Conservation (phyloP, 2,113 vertebrate species). For the Oreotrochilus melanogaster region DNA sequence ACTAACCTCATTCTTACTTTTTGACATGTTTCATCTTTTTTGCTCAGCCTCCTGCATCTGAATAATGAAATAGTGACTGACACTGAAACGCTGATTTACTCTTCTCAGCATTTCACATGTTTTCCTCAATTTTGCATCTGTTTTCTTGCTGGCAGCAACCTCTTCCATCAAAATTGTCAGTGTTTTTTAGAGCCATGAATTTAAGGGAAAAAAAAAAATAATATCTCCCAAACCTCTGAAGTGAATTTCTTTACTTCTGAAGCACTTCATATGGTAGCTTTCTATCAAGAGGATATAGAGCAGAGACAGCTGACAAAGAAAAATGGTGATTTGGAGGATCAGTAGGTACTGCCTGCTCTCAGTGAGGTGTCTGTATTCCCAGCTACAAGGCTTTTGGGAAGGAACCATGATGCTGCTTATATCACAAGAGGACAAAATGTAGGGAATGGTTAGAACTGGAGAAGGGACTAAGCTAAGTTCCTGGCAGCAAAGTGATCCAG, state of each 20-base stretch:
- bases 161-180: conserved; percentile 66
- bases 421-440: background rate
- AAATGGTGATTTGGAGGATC: conserved; percentile 48
- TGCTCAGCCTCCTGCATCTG: conserved; percentile 57
- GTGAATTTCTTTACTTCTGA: conserved; percentile 40
- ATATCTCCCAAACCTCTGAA: conserved; percentile 18
- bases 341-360: background rate
- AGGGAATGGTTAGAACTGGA: background rate
- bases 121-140: conserved; percentile 70
- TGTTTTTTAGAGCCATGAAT: conserved; percentile 17
- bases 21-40: conserved; percentile 62
- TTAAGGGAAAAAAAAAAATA: conserved; percentile 11
- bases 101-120: conserved; percentile 46
- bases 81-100: conserved; percentile 53
- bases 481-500: background rate
- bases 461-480: background rate
- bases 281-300: conserved; percentile 20
- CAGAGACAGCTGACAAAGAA: background rate
- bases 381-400: background rate
- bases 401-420: background rate
- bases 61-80: conserved; percentile 66
- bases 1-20: background rate
- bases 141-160: conserved; percentile 60
- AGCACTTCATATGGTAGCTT: conserved; percentile 36
- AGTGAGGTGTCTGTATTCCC: background rate